Evolutionary conservation across 2,888 invertebrate genomes (phyloP), one percentile per base, ranked within the genome.

Genomic region (Neoascia interrupta): DNA sequence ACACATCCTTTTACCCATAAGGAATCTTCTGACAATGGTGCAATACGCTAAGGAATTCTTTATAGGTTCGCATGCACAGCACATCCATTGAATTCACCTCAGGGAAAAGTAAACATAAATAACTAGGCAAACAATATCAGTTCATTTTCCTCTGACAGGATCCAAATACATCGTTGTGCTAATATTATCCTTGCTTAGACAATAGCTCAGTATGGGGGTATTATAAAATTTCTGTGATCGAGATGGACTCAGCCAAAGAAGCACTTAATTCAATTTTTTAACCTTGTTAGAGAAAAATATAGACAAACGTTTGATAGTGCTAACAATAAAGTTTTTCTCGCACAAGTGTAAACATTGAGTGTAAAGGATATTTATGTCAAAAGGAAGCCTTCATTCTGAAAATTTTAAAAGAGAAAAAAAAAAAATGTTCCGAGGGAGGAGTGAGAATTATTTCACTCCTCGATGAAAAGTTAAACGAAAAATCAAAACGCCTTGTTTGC

Each of bases 331-430:
- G 37, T 58, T 13, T 72, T 54, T 60, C 36, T 66, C 34, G 60
- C 56, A 79, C 79, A 79, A 79, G 79, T 79, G 79, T 73, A 79
- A 79, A 79, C 73, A 79, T 73, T 56, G 54, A 21, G 41, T 53
- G 66, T 49, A 72, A 68, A 61, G 66, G 43, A 70, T 70, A 43
- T 69, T 41, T 53, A 31, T 54, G 36, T 56, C 43, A 54, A 39
- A 37, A 36, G 34, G 21, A 53, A 43, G 41, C 26, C 15, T 58
- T 34, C 15, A 64, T 51, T 34, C 56, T 5, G 13, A 18, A n/a
- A n/a, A n/a, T n/a, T 41, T 39, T 41, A 8, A 34, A 26, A 11
- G 34, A 16, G 18, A 41, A 43, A 6, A 60, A 47, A 10, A 53
- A 16, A 58, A 70, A 63, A 43, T 39, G 21, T 28, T 18, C 39